phyloP scores from a whole-genome alignment of 2,113 vertebrate genomes.

The zebrafish (Danio rerio) region GRCz12tu NC_133199.1:42438501-42439000 shows the following conservation, averaged over 20 bases:
- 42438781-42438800: slow-evolving; percentile 6
- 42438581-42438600: slow-evolving; percentile 37
- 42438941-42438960: slow-evolving; percentile 39
- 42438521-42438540: slow-evolving; percentile 33
- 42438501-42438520: slow-evolving; percentile 50
- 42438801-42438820: background rate
- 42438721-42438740: background rate
- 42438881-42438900: slow-evolving; percentile 34
- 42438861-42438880: slow-evolving; percentile 19
- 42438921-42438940: slow-evolving; percentile 7
- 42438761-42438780: background rate
- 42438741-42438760: slow-evolving; percentile 4
- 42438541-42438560: slow-evolving; percentile 15
- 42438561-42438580: slow-evolving; percentile 43
- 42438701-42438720: background rate
- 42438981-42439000: slow-evolving; percentile 30
- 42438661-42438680: slow-evolving; percentile 25
- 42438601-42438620: slow-evolving; percentile 22
- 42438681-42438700: slow-evolving; percentile 21
- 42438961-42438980: slow-evolving; percentile 33
- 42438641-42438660: slow-evolving; percentile 12
- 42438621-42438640: slow-evolving; percentile 35
- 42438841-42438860: slow-evolving; percentile 17
- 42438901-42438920: slow-evolving; percentile 33
- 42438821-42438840: slow-evolving; percentile 21